Conservation (phyloP, 2,888 invertebrate species). For the Blera fallax region DNA sequence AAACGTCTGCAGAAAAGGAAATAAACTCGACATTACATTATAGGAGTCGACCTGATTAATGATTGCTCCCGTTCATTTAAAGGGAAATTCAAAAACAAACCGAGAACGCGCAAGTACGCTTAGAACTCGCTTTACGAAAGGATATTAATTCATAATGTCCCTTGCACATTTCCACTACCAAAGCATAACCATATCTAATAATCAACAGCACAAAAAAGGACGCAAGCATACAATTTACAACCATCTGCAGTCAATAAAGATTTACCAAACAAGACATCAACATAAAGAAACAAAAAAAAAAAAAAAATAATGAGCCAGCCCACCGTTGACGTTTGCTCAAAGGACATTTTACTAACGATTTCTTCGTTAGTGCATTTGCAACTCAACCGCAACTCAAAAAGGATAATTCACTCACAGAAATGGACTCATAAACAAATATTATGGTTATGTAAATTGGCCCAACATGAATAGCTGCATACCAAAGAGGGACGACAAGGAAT, state of each 20-base stretch:
- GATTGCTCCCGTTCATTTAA: slow-evolving; percentile 56
- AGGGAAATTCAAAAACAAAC: slow-evolving; percentile 37
- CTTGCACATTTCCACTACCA: slow-evolving; percentile 47
- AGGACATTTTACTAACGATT: slow-evolving; percentile 33
- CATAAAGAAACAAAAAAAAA: background rate
- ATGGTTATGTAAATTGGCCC: slow-evolving; percentile 60
- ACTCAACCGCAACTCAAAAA: slow-evolving; percentile 52
- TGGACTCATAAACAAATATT: slow-evolving; percentile 63
- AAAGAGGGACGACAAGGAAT: background rate
- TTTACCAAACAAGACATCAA: slow-evolving; percentile 45
- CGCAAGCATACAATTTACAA: slow-evolving; percentile 59
- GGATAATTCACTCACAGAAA: slow-evolving; percentile 59
- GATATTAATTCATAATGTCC: slow-evolving; percentile 63
- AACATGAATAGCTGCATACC: slow-evolving; percentile 20
- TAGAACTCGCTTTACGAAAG: slow-evolving; percentile 22
- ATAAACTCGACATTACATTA: slow-evolving; percentile 25
- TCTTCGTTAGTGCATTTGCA: slow-evolving; percentile 54
- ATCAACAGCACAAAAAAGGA: slow-evolving; percentile 28
- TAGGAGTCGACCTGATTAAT: slow-evolving; percentile 50
- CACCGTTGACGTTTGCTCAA: slow-evolving; percentile 29
- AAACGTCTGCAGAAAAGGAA: slow-evolving; percentile 37
- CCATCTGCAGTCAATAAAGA: slow-evolving; percentile 71
- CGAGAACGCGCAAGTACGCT: background rate
- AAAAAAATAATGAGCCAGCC: slow-evolving; percentile 6
- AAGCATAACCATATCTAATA: slow-evolving; percentile 65